A percentile compares a stretch with the other conserved stretches of the same genome.
These are phyloP conservation scores for Struthio camelus DNA, from an alignment of 2,113 vertebrate species.

Conservation along the genomic window DNA sequence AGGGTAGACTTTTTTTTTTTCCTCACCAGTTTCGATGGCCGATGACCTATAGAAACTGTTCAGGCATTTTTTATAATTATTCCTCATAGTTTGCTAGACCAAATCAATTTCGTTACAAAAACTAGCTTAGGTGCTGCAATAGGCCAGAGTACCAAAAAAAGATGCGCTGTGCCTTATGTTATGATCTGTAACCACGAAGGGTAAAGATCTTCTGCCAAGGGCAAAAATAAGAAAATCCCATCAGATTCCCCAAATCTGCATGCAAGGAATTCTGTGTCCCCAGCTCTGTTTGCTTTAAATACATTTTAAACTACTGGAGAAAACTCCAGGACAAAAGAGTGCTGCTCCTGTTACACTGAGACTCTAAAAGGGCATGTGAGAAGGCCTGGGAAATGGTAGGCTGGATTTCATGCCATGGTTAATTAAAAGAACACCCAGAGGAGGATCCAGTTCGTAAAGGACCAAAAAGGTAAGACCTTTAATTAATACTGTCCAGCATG, in stretches of 20 bases:
- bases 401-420: background rate
- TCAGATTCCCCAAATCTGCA: background rate
- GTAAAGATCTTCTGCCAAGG: background rate
- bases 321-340: background rate
- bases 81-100: background rate
- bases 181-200: background rate
- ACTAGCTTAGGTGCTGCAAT: background rate
- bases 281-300: background rate
- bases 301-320: background rate
- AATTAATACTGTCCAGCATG: background rate
- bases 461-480: background rate
- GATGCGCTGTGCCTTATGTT: background rate
- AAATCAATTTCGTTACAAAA: background rate
- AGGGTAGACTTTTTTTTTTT: background rate
- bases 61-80: background rate
- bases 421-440: background rate
- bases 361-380: rapidly evolving
- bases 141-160: background rate
- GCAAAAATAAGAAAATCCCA: background rate
- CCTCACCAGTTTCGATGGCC: background rate
- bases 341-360: background rate
- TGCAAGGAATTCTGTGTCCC: background rate
- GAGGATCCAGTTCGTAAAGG: background rate
- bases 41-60: background rate
- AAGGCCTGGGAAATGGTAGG: background rate